These are phyloP conservation scores for Crocallis elinguaria DNA, from an alignment of 2,888 invertebrate genomes.

Conservation along the genomic window DNA sequence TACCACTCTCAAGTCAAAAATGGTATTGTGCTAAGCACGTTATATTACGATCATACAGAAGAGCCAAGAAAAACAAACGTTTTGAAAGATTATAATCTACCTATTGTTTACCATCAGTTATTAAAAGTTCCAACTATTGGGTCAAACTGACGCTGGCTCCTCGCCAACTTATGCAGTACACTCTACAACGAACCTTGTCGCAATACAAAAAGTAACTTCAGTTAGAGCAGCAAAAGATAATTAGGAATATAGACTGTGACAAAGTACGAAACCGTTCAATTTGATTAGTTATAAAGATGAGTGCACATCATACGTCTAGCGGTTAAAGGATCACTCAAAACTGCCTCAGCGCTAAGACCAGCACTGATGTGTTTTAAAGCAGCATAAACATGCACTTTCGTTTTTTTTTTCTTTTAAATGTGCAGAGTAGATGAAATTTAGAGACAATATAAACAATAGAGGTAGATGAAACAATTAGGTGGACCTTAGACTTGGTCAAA, in stretches of 20 bases:
- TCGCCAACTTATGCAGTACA: neutral
- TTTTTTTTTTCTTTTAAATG: constrained; percentile 7
- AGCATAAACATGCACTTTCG: constrained; percentile 17
- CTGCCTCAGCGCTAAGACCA: neutral
- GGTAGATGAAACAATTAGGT: no score
- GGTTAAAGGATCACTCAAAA: constrained; percentile 12
- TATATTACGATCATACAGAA: no score
- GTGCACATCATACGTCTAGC: constrained; percentile 5
- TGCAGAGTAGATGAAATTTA: constrained; percentile 1
- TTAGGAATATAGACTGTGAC: neutral
- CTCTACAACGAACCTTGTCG: neutral
- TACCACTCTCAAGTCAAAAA: no score
- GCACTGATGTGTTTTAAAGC: constrained; percentile 3
- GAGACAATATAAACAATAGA: no score
- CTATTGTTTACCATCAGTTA: constrained; percentile 1
- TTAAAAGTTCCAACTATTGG: constrained; percentile 1
- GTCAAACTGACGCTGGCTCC: neutral
- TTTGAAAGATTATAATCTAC: neutral
- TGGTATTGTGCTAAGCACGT: no score
- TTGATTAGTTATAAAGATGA: neutral
- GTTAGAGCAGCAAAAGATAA: neutral
- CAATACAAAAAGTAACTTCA: neutral
- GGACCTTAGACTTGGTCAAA: no score
- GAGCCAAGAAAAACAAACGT: neutral
- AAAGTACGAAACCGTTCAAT: neutral